Evolutionary conservation across 1,140 invertebrate genomes (phyloP).

Genomic region (Philopotamus ludificatus): DNA sequence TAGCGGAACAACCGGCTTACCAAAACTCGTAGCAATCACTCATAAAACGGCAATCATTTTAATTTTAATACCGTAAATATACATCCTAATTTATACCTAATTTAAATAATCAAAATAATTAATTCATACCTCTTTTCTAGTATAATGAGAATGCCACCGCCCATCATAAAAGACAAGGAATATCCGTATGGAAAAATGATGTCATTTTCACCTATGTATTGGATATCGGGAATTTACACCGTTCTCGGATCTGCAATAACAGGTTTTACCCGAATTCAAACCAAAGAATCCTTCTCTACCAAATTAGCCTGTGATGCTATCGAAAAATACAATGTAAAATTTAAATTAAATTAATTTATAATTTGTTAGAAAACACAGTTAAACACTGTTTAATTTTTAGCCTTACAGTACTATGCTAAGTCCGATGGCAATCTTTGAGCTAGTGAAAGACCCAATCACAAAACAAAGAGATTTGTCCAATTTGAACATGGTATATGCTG

Average conservation of each 20-base stretch:
- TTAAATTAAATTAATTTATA: no score
- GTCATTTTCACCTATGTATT: not conserved
- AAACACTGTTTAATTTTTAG: no score
- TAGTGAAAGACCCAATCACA: not conserved
- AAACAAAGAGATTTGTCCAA: conserved; percentile 2
- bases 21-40: not conserved
- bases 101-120: no score
- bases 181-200: not conserved
- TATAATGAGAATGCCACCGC: no score
- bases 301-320: not conserved
- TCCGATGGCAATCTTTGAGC: not conserved
- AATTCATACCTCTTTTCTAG: no score
- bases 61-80: not conserved
- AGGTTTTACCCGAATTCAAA: not conserved
- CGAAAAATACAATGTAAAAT: no score
- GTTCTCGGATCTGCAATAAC: not conserved
- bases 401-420: not conserved
- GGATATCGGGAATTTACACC: not conserved
- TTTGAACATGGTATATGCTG: not conserved
- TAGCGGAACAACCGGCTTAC: not conserved
- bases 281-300: conserved; percentile 4
- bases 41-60: not conserved
- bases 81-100: not conserved
- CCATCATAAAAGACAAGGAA: not conserved
- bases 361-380: no score